Evolutionary conservation across 1,140 invertebrate genomes (phyloP).

Genomic region (Tenebrio molitor): DNA sequence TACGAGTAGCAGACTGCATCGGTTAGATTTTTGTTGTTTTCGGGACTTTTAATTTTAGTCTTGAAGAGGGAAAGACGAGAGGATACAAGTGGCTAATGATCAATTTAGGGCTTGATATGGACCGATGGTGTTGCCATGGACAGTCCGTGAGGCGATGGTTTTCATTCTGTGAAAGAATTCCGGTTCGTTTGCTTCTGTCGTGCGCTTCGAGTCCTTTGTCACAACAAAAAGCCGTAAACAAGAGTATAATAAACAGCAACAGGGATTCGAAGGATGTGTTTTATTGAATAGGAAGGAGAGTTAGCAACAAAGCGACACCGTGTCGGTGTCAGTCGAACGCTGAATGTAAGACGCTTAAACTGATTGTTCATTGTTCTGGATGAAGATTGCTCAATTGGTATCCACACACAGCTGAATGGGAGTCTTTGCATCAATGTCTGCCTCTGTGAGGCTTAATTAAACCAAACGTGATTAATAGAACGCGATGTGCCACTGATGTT

Average conservation of each 20-base stretch:
- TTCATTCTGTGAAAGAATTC: background rate
- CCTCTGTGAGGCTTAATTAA: conserved; percentile 29
- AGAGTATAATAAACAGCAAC: conserved; percentile 29
- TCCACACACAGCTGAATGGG: conserved; percentile 20
- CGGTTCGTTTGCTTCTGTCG: background rate
- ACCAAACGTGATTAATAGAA: conserved; percentile 37
- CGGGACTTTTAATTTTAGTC: no score
- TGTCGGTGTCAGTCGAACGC: conserved; percentile 26
- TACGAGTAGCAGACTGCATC: no score
- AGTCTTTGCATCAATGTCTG: conserved; percentile 34
- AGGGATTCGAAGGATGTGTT: conserved; percentile 19
- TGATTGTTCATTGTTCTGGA: conserved; percentile 45
- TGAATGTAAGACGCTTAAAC: conserved; percentile 38
- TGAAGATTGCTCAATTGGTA: conserved; percentile 37
- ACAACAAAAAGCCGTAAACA: conserved; percentile 28
- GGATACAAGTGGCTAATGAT: no score
- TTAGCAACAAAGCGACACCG: conserved; percentile 22
- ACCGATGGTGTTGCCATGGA: background rate
- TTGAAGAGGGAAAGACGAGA: no score
- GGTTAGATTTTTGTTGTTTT: no score
- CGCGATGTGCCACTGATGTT: conserved; percentile 15
- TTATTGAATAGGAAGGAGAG: conserved; percentile 25
- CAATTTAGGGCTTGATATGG: no score
- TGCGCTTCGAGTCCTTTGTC: conserved; percentile 3
- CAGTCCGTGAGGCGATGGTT: background rate